Evolutionary conservation across 2,113 vertebrate species (phyloP).

Genomic region (Atractosteus spatula): DNA sequence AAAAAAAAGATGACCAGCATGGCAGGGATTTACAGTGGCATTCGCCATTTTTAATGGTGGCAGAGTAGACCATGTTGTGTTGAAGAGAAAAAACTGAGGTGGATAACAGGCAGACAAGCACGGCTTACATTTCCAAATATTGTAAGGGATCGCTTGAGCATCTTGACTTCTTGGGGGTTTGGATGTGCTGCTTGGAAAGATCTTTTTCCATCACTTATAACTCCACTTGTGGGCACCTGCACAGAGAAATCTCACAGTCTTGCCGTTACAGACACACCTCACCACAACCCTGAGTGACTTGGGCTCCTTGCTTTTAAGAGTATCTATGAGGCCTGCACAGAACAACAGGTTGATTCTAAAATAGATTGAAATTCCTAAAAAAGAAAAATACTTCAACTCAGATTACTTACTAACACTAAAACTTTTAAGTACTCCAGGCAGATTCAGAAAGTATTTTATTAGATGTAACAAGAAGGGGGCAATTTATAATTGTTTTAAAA

Average conservation of each 20-base stretch:
- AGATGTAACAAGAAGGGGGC: no score
- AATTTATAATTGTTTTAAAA: no score
- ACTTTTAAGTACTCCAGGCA: no score
- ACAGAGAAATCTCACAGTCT: background rate
- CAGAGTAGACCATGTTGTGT: background rate
- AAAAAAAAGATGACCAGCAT: background rate
- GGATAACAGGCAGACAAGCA: background rate
- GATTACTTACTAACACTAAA: no score
- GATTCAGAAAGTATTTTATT: no score
- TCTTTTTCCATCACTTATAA: constrained; percentile 29
- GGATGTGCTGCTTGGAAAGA: constrained; percentile 29
- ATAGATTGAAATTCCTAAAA: no score
- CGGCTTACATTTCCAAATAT: constrained; percentile 48
- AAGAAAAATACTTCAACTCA: no score
- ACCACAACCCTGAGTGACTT: no score
- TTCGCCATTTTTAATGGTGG: background rate
- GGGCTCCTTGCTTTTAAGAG: no score
- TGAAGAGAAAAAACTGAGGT: background rate
- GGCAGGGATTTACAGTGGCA: background rate
- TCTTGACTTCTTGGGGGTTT: constrained; percentile 44
- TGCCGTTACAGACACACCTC: background rate
- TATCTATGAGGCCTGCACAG: no score
- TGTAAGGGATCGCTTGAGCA: constrained; percentile 46
- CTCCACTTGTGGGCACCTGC: constrained; percentile 13
- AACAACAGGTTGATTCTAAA: no score